phyloP scores from a whole-genome alignment of 2,797 vertebrate species.

The Tangara arthus region DNA sequence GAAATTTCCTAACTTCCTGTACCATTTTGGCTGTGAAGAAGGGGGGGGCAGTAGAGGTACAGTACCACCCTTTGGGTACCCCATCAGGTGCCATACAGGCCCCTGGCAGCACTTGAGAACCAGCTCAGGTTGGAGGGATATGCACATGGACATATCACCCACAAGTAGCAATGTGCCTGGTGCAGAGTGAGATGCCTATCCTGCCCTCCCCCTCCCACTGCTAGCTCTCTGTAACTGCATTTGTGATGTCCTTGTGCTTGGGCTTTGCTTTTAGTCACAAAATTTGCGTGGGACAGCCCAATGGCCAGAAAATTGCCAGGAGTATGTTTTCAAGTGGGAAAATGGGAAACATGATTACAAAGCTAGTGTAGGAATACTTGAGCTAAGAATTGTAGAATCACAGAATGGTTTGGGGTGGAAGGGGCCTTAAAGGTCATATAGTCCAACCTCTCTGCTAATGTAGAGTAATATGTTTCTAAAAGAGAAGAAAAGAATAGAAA shows the following conservation, averaged over 20 bases:
- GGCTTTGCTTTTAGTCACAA: not conserved
- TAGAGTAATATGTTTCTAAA: not conserved
- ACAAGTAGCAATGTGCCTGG: not conserved
- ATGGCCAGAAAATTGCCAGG: not conserved
- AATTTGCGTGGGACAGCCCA: not conserved
- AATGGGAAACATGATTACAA: not conserved
- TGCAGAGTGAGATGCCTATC: not conserved
- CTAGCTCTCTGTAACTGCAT: not conserved
- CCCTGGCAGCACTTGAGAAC: not conserved
- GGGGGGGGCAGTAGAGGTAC: not conserved
- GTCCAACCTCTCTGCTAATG: not conserved
- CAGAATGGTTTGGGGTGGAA: not conserved
- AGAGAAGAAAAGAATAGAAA: not conserved
- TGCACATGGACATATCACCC: not conserved
- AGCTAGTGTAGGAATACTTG: not conserved
- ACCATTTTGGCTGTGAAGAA: not conserved
- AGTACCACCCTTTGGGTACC: not conserved
- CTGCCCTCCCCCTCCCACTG: not conserved
- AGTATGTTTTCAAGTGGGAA: not conserved
- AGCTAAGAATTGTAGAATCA: not conserved
- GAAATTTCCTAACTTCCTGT: not conserved
- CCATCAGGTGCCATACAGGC: rapidly evolving
- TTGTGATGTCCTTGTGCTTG: not conserved
- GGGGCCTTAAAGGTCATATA: not conserved
- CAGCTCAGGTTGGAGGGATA: not conserved